Evolutionary conservation across 2,888 invertebrate genomes (phyloP).

Genomic region (Drosophila hamatofila): DNA sequence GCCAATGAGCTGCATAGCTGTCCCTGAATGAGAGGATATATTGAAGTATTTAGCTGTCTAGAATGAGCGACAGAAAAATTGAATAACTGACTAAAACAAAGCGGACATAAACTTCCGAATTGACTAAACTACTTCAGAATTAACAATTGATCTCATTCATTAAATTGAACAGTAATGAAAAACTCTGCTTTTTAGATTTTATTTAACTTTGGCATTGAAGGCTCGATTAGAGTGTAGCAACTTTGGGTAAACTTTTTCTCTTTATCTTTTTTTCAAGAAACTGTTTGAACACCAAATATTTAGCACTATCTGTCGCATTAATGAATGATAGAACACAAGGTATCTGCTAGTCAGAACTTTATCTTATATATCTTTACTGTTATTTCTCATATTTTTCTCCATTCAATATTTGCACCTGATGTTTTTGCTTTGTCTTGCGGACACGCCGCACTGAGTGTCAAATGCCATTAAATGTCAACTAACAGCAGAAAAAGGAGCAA

Average conservation of each 20-base stretch:
- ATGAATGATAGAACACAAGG: background rate
- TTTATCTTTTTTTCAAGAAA: background rate
- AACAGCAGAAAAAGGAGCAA: constrained; percentile 48
- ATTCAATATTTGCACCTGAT: constrained; percentile 51
- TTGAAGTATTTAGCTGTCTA: background rate
- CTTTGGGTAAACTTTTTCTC: background rate
- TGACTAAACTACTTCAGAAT: background rate
- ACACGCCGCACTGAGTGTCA: constrained; percentile 65
- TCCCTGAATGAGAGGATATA: background rate
- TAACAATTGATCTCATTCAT: background rate
- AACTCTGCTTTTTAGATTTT: no score
- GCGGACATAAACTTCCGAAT: no score
- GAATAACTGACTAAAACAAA: background rate
- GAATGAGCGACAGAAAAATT: background rate
- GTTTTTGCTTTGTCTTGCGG: constrained; percentile 52
- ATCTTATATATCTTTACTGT: background rate
- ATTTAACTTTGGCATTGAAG: no score
- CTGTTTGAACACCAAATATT: no score
- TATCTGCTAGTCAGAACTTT: constrained; percentile 5
- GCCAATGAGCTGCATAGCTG: no score
- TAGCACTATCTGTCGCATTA: background rate
- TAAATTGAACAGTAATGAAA: background rate
- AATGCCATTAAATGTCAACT: constrained; percentile 77
- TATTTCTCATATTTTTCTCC: constrained; percentile 25
- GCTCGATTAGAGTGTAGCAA: background rate